Evolutionary conservation across 2,888 invertebrate species (phyloP).

Genomic region (Hypercompe scribonia): DNA sequence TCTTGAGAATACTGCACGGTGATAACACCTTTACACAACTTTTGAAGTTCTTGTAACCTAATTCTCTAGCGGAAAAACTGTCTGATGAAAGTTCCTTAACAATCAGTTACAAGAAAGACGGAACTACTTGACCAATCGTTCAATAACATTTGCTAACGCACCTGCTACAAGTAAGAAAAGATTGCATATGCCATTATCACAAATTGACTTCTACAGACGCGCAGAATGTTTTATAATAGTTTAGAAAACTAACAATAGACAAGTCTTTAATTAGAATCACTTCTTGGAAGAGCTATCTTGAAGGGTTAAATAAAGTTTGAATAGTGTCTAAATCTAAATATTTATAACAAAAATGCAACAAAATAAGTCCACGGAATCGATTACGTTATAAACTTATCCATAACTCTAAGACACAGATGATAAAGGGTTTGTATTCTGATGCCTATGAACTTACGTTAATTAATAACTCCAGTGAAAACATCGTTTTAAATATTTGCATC

Average conservation of each 20-base stretch:
- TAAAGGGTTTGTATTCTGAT: neutral
- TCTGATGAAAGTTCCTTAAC: neutral
- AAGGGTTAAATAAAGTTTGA: neutral
- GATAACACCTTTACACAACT: neutral
- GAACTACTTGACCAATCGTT: neutral
- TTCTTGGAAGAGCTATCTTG: neutral
- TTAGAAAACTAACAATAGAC: neutral
- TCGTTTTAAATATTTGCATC: neutral
- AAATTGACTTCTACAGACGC: neutral
- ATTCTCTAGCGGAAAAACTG: too few relatives aligned
- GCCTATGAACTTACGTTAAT: neutral
- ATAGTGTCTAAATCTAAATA: neutral
- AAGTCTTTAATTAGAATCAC: neutral
- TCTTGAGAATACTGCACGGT: neutral
- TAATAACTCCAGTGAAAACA: neutral
- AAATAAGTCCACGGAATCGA: neutral
- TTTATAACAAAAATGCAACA: neutral
- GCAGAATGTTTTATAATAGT: neutral
- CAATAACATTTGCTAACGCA: neutral
- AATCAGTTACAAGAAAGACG: neutral
- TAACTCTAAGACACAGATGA: too few relatives aligned
- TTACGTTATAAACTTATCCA: neutral
- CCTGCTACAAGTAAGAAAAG: neutral
- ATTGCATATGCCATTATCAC: neutral
- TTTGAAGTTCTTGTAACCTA: neutral